Percentiles rank a stretch among this genome's conserved stretches.
These are phyloP conservation scores for Incurvaria masculella DNA, from an alignment of 2,888 invertebrate species.

Conservation along the genomic window DNA sequence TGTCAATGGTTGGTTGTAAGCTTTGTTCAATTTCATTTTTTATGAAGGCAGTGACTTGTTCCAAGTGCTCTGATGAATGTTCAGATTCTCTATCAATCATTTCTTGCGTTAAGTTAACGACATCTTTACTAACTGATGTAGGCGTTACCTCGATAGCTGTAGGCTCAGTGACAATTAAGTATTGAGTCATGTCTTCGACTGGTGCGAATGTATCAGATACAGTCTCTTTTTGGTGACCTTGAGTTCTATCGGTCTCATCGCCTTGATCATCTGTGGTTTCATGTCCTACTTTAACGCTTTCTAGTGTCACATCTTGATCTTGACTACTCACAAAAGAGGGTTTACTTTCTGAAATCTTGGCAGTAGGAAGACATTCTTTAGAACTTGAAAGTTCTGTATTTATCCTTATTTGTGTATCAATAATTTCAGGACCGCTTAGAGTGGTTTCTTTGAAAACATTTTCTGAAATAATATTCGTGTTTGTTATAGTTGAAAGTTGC, in stretches of 20 bases:
- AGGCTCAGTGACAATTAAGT: too few relatives aligned
- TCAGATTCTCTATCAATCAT: neutral
- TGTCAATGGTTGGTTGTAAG: neutral
- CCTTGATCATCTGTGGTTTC: constrained; percentile 1
- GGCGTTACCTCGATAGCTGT: neutral
- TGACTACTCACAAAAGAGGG: constrained; percentile 23
- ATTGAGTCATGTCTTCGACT: too few relatives aligned
- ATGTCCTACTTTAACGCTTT: constrained; percentile 1
- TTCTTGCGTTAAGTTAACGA: neutral
- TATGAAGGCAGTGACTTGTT: neutral
- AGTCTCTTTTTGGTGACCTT: constrained; percentile 24
- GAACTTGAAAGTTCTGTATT: too few relatives aligned
- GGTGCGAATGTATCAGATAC: constrained; percentile 39
- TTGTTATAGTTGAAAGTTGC: too few relatives aligned
- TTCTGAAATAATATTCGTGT: too few relatives aligned
- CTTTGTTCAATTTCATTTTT: neutral
- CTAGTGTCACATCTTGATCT: constrained; percentile 6
- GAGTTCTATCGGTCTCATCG: neutral
- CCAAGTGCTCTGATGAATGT: neutral
- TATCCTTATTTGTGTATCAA: too few relatives aligned
- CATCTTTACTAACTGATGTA: neutral
- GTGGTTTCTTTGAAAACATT: too few relatives aligned
- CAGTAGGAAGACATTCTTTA: too few relatives aligned
- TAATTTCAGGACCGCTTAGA: too few relatives aligned
- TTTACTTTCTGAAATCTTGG: too few relatives aligned